Conservation (phyloP, 2,888 invertebrate species). For the Proisotoma minuta region DNA sequence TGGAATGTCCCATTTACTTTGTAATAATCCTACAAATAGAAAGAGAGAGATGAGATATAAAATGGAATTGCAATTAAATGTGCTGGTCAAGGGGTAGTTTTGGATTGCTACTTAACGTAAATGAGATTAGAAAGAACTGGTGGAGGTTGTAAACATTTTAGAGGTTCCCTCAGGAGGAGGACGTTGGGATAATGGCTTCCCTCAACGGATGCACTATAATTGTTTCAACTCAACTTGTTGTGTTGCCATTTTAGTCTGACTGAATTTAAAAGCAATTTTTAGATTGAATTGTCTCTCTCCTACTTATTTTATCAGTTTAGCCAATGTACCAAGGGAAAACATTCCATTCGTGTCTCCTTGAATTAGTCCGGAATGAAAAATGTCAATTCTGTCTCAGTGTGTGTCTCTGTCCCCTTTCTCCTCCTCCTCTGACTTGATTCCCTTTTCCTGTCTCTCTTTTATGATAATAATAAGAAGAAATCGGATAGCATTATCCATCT, state of each 20-base stretch:
- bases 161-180: no score
- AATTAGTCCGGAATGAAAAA: slow-evolving; percentile 44
- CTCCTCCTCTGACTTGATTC: slow-evolving; percentile 7
- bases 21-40: no score
- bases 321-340: slow-evolving; percentile 12
- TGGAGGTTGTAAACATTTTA: neutral
- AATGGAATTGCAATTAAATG: slow-evolving; percentile 31
- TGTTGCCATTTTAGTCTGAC: no score
- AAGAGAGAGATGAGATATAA: no score
- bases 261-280: slow-evolving; percentile 44
- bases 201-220: no score
- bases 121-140: neutral
- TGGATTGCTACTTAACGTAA: neutral
- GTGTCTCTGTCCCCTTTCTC: neutral
- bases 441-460: slow-evolving; percentile 12
- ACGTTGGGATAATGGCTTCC: no score
- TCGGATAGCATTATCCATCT: slow-evolving; percentile 3
- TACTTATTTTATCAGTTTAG: slow-evolving; percentile 30
- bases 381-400: slow-evolving; percentile 30
- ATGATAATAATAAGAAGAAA: slow-evolving; percentile 6
- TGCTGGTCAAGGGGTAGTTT: slow-evolving; percentile 3
- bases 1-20: no score
- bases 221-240: no score
- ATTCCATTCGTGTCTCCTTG: slow-evolving; percentile 31
- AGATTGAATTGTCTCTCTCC: slow-evolving; percentile 39